Evolutionary conservation across 2,797 vertebrate genomes (phyloP).

Genomic region (Thamnophis elegans): DNA sequence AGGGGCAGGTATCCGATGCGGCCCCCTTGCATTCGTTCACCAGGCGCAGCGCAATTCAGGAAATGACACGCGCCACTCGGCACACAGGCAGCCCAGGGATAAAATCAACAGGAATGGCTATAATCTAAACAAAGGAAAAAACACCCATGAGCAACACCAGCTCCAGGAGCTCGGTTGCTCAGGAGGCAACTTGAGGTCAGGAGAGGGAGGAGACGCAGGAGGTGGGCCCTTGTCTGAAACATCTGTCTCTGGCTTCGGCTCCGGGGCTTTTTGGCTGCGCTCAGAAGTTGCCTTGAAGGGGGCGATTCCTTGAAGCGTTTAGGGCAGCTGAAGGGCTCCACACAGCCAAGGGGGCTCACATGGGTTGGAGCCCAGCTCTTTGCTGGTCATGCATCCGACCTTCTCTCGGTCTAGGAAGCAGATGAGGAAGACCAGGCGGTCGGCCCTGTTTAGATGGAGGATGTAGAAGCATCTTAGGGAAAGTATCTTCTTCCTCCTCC

Average conservation of each 20-base stretch:
- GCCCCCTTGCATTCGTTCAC: not conserved
- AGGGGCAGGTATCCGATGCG: fast-evolving
- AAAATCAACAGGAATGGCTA: constrained; percentile 20
- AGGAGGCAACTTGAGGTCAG: constrained; percentile 5
- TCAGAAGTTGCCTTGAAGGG: not conserved
- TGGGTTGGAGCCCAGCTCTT: not conserved
- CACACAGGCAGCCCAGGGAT: constrained; percentile 24
- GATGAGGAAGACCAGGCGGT: not conserved
- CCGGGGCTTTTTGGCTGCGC: not conserved
- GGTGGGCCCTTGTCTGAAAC: not conserved
- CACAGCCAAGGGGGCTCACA: not conserved
- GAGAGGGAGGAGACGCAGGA: not conserved
- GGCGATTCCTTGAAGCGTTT: not conserved
- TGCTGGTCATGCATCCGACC: not conserved
- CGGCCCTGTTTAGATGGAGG: too few species aligned
- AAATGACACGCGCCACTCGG: not conserved
- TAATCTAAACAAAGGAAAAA: constrained; percentile 34
- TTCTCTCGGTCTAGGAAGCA: not conserved
- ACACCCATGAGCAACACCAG: not conserved
- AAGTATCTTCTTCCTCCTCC: too few species aligned
- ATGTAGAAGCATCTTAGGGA: not conserved
- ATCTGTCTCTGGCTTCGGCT: not conserved
- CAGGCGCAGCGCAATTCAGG: not conserved
- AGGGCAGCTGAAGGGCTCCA: not conserved
- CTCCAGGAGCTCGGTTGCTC: not conserved